A percentile compares a stretch with the other conserved stretches of the same genome.
phyloP scores from a whole-genome alignment of 2,888 invertebrate genomes.

The Leptinotarsa rubiginosa region DNA sequence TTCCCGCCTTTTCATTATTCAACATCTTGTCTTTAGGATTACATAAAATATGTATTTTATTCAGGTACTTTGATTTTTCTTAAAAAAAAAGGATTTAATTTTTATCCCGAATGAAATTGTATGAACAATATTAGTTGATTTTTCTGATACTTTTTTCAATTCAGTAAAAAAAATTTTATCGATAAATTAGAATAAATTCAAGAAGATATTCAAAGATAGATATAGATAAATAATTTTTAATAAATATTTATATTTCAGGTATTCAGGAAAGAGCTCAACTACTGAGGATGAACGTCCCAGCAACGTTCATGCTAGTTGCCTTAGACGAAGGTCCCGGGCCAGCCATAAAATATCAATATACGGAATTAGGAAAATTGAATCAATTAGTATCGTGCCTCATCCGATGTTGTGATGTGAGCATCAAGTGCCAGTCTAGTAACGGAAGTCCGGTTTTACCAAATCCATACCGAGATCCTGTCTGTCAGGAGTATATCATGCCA shows the following conservation, averaged over 20 bases:
- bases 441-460: conserved; percentile 75
- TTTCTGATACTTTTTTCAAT: no score
- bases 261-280: conserved; percentile 74
- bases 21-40: no score
- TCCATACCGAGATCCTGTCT: conserved; percentile 77
- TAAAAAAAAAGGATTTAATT: no score
- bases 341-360: conserved; percentile 95
- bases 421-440: conserved; percentile 68
- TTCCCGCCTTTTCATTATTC: no score
- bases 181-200: no score
- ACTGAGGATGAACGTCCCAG: conserved; percentile 85
- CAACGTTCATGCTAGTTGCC: conserved; percentile 90
- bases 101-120: no score
- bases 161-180: no score
- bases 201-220: no score
- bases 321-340: conserved; percentile 93
- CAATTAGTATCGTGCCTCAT: conserved; percentile 90
- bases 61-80: no score
- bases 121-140: no score
- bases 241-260: conserved; percentile 62
- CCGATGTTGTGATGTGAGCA: conserved; percentile 88
- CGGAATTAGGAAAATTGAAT: conserved; percentile 93
- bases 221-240: not conserved
- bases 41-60: no score
- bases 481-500: conserved; percentile 74